Base-by-base conservation (phyloP, 2,797 vertebrate genomes). In the Eremophila alpestris region DNA sequence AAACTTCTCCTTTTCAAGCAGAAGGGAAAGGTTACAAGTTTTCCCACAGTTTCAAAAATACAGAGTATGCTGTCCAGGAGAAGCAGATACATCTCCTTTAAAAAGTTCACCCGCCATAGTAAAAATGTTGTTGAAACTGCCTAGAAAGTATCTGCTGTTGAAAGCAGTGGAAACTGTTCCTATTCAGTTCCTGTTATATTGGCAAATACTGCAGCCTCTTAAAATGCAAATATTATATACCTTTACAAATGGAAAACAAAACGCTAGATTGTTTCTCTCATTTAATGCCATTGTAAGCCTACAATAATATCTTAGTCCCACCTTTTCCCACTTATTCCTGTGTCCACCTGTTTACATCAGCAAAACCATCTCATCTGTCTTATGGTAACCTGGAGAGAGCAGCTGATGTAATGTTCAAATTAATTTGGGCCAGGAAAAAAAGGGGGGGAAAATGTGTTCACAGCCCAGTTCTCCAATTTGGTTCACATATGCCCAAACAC, bases 21-120 rank as follows among this genome's bases (percentile, higher is more conserved):
- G 34, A 36, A 82, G 13, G 27, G n/a, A 77, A 91, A 91, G 64
- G 80, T 90, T 89, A 52, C 30, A 81, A 56, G 38, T 90, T 93
- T 95, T 59, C 52, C 45, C 38, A 34, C 38, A 34, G 30, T 79
- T 91, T 78, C n/a, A 93, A 51, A 92, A 89, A 73, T 18, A 48
- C 18, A 3, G 15, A 62, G 18, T 59, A 60, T 20, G 40, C 45
- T 52, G 59, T 52, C 87, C 85, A 70, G n/a, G 29, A 70, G 51
- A 90, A 19, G 70, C 5, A 2, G 45, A 70, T n/a, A 55, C 3
- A 41, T 7, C n/a, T 78, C 34, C 32, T 68, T 78, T 62, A 18
- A 63, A 54, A 87, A 79, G 71, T 52, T 83, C 40, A 40, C 0
- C 6, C n/a, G 34, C 11, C 22, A 69, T 17, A 67, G 23, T 24